Base-by-base conservation (phyloP, 2,797 vertebrate species). In the Rallus crepitans region DNA sequence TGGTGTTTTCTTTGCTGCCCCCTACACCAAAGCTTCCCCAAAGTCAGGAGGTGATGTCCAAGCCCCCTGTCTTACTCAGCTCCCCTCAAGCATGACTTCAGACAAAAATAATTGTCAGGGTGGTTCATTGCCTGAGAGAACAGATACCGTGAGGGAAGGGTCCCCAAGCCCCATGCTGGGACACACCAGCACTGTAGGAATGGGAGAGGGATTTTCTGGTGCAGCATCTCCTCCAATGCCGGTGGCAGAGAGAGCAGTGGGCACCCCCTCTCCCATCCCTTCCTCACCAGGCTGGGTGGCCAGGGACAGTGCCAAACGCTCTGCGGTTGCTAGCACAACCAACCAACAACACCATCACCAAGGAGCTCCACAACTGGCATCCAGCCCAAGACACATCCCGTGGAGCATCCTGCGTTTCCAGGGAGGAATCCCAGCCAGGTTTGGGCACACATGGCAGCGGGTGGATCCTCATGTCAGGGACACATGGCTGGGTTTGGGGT, bases 241-340 rank as follows among this genome's bases (percentile, higher is more conserved):
- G 25, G 48, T 40, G 60, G 42, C 53, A 42, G 35, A 2, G 2
- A 25, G 75, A 40, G 57, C 21, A 3, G 4, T 47, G 79, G 20
- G 9, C n/a, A 72, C 10, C 33, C 37, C 10, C 6, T 64, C 3
- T 60, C 3, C 45, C 83, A 45, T 56, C 60, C 76, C 21, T 35
- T 84, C 11, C 60, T 65, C 4, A 2, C 37, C 82, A 9, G 66
- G 15, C 82, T 76, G 71, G 25, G 47, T 45, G 81, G 56, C 70
- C 8, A 0, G 20, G 66, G 47, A 31, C 0, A 1, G 57, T 47
- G 78, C 42, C 0, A 0, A 52, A 19, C 0, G 1, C 65, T 42
- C 1, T 0, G 33, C 0, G 2, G 33, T 92, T 94, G 64, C 85
- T 60, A 35, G 25, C 71, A 31, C 42, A 69, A 73, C 2, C 59